Percentiles rank a stretch among this genome's conserved stretches.
Conservation (phyloP, 2,113 vertebrate species). For the Peucedramus taeniatus region DNA sequence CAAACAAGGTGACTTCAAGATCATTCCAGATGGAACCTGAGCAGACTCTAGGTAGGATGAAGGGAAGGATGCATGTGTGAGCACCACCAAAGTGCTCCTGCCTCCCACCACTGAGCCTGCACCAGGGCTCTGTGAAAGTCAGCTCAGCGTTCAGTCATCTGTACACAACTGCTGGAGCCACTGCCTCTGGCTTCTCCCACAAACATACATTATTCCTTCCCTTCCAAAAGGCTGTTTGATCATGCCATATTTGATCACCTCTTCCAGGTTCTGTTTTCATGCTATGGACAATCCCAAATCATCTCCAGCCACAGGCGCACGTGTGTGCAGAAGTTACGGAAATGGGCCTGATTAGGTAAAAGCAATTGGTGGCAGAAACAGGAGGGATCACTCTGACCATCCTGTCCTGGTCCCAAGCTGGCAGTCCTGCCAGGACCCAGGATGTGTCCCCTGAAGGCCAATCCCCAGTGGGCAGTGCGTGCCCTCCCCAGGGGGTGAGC, state of each 20-base stretch:
- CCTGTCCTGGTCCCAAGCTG: background rate
- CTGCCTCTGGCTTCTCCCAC: background rate
- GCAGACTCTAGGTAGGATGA: background rate
- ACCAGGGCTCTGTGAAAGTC: fast-evolving
- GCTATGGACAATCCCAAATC: background rate
- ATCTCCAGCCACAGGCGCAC: fast-evolving
- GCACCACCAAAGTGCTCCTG: background rate
- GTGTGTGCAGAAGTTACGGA: background rate
- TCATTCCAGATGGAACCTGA: background rate
- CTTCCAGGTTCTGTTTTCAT: background rate
- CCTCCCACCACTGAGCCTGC: fast-evolving
- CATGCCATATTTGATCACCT: background rate
- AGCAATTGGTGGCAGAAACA: background rate
- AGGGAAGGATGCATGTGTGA: fast-evolving
- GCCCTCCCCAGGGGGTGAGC: background rate
- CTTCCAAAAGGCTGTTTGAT: background rate
- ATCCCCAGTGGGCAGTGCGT: fast-evolving
- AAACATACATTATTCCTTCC: fast-evolving
- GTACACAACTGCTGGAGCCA: background rate
- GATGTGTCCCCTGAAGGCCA: background rate
- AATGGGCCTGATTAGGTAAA: background rate
- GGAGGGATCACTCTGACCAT: background rate
- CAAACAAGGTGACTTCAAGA: background rate
- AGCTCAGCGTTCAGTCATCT: background rate
- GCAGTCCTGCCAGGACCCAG: background rate